Base-by-base conservation (phyloP, 2,797 vertebrate genomes). In the Pantherophis alleghaniensis region DNA sequence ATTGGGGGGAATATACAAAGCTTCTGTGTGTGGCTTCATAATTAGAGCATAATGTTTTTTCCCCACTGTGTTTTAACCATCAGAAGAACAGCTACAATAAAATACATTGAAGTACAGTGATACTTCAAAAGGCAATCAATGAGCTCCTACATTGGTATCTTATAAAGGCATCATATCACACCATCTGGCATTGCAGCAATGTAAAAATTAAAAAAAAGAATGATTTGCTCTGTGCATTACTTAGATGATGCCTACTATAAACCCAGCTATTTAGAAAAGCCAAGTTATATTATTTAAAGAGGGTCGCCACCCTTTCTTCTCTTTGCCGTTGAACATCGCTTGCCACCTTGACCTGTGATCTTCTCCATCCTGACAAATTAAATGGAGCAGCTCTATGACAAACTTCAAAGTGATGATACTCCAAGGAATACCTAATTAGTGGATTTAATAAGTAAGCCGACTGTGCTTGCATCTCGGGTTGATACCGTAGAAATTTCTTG, bases 331-430 rank as follows among this genome's bases (percentile, higher is more conserved):
- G 4, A 92, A 95, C 94, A 1, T 63, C 47, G 16, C 5, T 7
- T 91, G 1, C 37, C 93, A 94, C 51, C 26, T 2, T 1, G 0
- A 79, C 61, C 7, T 93, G 88, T 89, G 63, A 51, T 53, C 53
- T 0, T 32, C 22, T 79, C 22, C 0, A 61, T 12, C 3, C 47
- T 87, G 88, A 87, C 86, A 91, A 56, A 91, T 94, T 55, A 53
- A 11, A 79, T 56, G 69, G 0, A n/a, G 87, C 89, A 86, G 87
- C 90, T 83, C 18, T 90, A 79, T 47, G 87, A 42, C 28, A 93
- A 13, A 13, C 55, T 63, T 93, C 87, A 69, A 90, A 94, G 86
- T 9, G 56, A 0, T 32, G 91, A 92, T 92, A 69, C 88, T 74
- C 0, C 69, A 56, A 91, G 0, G 26, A 90, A 51, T 88, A 12